Conservation (phyloP, 92 coral and sea anemone species). For the Nematostella vectensis region DNA sequence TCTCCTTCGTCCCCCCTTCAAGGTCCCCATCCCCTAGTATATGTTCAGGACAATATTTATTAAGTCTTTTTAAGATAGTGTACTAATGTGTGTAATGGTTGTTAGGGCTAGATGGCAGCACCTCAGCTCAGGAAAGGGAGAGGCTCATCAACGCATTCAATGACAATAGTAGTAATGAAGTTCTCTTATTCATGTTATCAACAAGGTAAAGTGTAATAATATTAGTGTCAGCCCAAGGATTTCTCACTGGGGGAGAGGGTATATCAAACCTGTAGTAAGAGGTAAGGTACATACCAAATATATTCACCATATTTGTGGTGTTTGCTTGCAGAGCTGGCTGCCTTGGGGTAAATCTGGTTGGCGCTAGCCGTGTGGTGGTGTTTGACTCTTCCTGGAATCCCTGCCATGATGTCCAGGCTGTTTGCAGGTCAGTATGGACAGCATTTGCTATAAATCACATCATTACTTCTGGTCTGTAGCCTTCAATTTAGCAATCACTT, state of each 20-base stretch:
- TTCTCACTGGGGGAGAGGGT: too few species aligned
- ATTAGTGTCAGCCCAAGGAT: too few species aligned
- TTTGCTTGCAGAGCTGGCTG: constrained; percentile 75
- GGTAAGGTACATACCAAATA: too few species aligned
- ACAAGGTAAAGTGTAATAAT: constrained; percentile 54
- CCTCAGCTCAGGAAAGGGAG: constrained; percentile 86
- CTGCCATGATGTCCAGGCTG: constrained; percentile 89
- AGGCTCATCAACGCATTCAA: constrained; percentile 74
- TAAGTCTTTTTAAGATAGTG: too few species aligned
- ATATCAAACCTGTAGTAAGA: too few species aligned
- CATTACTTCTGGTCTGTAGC: too few species aligned
- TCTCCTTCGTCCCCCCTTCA: too few species aligned
- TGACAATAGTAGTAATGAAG: constrained; percentile 54
- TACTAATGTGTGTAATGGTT: background rate
- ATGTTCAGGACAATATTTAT: too few species aligned
- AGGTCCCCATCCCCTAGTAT: too few species aligned
- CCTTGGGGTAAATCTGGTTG: constrained; percentile 81
- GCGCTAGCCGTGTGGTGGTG: constrained; percentile 88
- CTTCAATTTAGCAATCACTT: too few species aligned
- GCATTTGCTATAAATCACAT: too few species aligned
- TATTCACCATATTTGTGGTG: too few species aligned
- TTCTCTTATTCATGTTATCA: constrained; percentile 77
- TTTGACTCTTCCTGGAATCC: constrained; percentile 98
- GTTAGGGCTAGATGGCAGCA: constrained; percentile 86
- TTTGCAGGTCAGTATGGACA: constrained; percentile 77